Evolutionary conservation across 2,797 vertebrate genomes (phyloP).

Genomic region (Platalea minor): DNA sequence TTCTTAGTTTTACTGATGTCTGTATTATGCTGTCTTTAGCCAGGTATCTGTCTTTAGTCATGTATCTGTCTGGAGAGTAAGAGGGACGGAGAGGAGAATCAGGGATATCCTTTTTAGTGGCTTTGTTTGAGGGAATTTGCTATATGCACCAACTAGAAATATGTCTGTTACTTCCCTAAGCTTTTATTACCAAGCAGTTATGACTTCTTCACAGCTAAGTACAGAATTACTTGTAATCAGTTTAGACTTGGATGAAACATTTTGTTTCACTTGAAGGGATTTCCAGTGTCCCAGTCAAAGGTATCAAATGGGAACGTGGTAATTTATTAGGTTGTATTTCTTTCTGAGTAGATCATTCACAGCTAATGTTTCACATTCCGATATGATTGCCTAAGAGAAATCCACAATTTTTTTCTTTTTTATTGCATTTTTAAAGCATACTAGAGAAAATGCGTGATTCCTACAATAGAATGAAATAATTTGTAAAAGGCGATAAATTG

Average conservation of each 20-base stretch:
- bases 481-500: neutral
- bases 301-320: neutral
- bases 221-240: neutral
- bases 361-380: neutral
- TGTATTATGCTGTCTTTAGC: neutral
- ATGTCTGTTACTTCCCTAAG: neutral
- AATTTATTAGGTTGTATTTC: neutral
- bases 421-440: neutral
- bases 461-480: neutral
- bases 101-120: neutral
- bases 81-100: neutral
- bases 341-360: neutral
- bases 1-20: neutral
- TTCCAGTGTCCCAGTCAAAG: neutral
- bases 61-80: neutral
- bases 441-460: neutral
- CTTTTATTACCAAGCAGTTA: neutral
- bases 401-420: neutral
- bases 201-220: neutral
- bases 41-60: neutral
- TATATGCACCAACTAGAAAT: neutral
- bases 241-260: neutral
- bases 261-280: neutral
- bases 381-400: neutral
- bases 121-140: neutral